phyloP scores from a whole-genome alignment of 92 coral and sea anemone species.

The Ricordea florida region DNA sequence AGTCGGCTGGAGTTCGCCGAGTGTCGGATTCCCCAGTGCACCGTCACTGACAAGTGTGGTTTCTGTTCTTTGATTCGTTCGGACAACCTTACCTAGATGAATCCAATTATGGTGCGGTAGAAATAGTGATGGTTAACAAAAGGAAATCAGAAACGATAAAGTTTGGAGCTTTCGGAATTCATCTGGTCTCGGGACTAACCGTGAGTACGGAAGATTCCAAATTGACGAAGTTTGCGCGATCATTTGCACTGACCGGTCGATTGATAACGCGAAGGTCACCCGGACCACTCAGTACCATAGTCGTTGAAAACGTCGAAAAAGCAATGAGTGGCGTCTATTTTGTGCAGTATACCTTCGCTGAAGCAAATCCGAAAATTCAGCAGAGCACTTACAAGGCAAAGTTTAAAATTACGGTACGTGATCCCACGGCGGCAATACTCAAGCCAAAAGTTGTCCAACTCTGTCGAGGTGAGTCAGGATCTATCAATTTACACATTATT shows the following conservation, averaged over 20 bases:
- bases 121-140: slow-evolving; percentile 70
- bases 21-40: slow-evolving; percentile 88
- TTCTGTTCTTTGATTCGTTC: slow-evolving; percentile 71
- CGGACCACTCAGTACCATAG: slow-evolving; percentile 36
- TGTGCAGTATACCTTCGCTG: slow-evolving; percentile 70
- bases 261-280: slow-evolving; percentile 58
- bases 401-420: slow-evolving; percentile 70
- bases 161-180: slow-evolving; percentile 94
- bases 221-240: slow-evolving; percentile 34
- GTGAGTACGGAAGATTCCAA: slow-evolving; percentile 33
- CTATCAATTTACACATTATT: slow-evolving; percentile 25
- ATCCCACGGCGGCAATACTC: slow-evolving; percentile 63
- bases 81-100: slow-evolving; percentile 66
- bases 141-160: slow-evolving; percentile 38
- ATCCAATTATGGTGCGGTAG: slow-evolving; percentile 63
- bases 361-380: slow-evolving; percentile 78
- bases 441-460: slow-evolving; percentile 55
- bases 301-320: slow-evolving; percentile 22
- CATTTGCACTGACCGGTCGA: slow-evolving; percentile 13
- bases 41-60: slow-evolving; percentile 96
- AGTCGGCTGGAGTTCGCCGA: slow-evolving; percentile 52
- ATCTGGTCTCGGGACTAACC: slow-evolving; percentile 57
- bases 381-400: slow-evolving; percentile 64
- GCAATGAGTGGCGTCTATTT: slow-evolving; percentile 71
- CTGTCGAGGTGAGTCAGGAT: slow-evolving; percentile 70